Percentiles rank a stretch among this genome's conserved stretches.
phyloP scores from a whole-genome alignment of 2,888 invertebrate genomes.

The Cephus nigrinus region DNA sequence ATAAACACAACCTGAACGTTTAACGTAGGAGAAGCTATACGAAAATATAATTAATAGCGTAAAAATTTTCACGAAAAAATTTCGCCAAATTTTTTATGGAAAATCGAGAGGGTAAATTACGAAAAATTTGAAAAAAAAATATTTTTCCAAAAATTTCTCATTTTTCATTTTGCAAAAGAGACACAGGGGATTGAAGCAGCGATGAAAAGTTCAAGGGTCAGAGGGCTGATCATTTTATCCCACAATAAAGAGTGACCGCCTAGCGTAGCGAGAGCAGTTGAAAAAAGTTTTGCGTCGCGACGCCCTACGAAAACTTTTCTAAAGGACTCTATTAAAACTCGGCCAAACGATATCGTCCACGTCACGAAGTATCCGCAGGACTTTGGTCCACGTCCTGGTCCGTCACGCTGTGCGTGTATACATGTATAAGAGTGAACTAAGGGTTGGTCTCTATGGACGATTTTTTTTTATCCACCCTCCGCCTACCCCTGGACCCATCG shows the following conservation, averaged over 20 bases:
- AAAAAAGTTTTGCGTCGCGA: background rate
- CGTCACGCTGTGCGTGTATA: too few relatives aligned
- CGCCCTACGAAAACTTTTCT: background rate
- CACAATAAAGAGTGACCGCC: background rate
- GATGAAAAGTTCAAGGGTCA: slow-evolving; percentile 7
- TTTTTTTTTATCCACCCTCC: background rate
- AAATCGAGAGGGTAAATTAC: background rate
- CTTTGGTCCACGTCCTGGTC: background rate
- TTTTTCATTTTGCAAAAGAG: background rate
- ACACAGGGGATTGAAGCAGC: slow-evolving; percentile 5
- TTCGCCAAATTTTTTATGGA: background rate
- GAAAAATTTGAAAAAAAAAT: background rate
- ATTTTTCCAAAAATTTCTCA: background rate
- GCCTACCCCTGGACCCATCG: background rate
- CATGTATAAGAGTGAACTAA: background rate
- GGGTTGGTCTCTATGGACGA: background rate
- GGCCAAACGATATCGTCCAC: background rate
- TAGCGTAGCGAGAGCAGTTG: background rate
- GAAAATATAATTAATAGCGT: background rate
- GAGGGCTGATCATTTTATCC: background rate
- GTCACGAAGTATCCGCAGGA: background rate
- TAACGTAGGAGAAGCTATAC: background rate
- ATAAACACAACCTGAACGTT: background rate
- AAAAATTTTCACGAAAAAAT: background rate
- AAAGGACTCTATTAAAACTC: slow-evolving; percentile 9